Conservation (phyloP, 2,113 vertebrate species). For the Gila orcuttii region DNA sequence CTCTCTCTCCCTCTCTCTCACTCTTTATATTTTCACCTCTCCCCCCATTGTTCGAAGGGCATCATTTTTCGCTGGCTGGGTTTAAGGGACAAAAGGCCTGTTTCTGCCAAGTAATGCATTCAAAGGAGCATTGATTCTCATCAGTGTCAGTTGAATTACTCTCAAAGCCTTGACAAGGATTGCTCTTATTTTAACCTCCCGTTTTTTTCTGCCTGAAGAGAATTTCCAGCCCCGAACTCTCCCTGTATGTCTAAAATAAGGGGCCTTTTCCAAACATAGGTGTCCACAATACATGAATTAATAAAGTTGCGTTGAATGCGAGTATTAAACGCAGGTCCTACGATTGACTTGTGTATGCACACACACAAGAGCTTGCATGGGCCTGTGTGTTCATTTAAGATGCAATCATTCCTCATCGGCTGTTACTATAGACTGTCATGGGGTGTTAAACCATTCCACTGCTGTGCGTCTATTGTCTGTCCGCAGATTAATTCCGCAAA, state of each 20-base stretch:
- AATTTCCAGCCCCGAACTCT: constrained; percentile 53
- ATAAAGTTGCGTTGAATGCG: neutral
- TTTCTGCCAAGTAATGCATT: constrained; percentile 97
- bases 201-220: constrained; percentile 66
- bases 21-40: constrained; percentile 95
- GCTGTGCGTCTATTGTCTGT: constrained; percentile 57
- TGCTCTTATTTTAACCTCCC: constrained; percentile 91
- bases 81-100: constrained; percentile 94
- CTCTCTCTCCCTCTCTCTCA: constrained; percentile 77
- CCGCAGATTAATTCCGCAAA: constrained; percentile 43
- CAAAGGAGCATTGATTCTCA: constrained; percentile 95
- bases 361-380: neutral
- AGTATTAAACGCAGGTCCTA: neutral
- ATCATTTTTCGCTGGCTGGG: constrained; percentile 84
- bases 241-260: constrained; percentile 8
- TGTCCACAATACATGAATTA: neutral
- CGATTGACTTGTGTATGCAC: constrained; percentile 4
- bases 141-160: constrained; percentile 96
- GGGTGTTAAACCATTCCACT: constrained; percentile 41
- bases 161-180: constrained; percentile 91
- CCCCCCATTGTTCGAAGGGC: constrained; percentile 94
- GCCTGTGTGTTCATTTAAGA: constrained; percentile 37
- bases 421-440: constrained; percentile 53
- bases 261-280: constrained; percentile 18
- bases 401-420: constrained; percentile 23